Conservation (phyloP, 2,113 vertebrate species). For the human (Homo sapiens) region GRCh38 chr5:109440501-109441000, state of each 20-base stretch:
- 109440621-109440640: neutral
- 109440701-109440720: neutral
- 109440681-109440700: neutral
- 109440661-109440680: neutral
- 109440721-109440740: neutral
- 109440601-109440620: neutral
- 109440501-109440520: neutral
- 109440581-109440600: too few relatives aligned
- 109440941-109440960: neutral
- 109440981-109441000: conserved; percentile 38
- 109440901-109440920: conserved; percentile 2
- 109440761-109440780: conserved; percentile 53
- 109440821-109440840: conserved; percentile 36
- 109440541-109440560: neutral
- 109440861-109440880: conserved; percentile 44
- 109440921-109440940: neutral
- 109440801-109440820: conserved; percentile 2
- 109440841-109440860: conserved; percentile 28
- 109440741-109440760: conserved; percentile 1
- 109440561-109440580: too few relatives aligned
- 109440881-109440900: neutral
- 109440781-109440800: conserved; percentile 18
- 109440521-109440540: neutral
- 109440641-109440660: neutral
- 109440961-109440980: conserved; percentile 42